Evolutionary conservation across 2,113 vertebrate genomes (phyloP).

Genomic region (Stictonetta naevosa): DNA sequence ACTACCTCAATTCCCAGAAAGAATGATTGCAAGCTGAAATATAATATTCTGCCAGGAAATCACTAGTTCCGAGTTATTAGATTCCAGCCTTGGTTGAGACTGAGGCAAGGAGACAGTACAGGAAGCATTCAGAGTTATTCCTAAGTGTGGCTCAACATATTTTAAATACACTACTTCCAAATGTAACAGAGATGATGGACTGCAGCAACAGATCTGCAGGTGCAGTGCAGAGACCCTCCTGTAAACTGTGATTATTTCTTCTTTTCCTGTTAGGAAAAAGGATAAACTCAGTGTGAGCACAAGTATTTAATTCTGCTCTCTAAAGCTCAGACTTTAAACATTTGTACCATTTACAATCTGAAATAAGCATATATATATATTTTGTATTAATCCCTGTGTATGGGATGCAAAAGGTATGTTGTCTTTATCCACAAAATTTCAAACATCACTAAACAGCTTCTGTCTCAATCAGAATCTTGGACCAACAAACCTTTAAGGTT

Average conservation of each 20-base stretch:
- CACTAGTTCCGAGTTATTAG: conserved; percentile 51
- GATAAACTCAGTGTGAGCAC: neutral
- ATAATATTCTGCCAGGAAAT: conserved; percentile 66
- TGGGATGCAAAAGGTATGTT: neutral
- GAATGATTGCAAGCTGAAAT: conserved; percentile 53
- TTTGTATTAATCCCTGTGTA: neutral
- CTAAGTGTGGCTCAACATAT: neutral
- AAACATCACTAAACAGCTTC: neutral
- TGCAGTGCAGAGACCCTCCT: neutral
- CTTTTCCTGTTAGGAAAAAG: neutral
- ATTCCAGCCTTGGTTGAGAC: conserved; percentile 42
- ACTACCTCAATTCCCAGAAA: conserved; percentile 57
- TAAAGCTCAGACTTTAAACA: neutral
- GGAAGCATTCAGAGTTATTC: conserved; percentile 31
- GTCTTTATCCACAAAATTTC: neutral
- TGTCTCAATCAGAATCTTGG: neutral
- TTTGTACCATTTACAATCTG: neutral
- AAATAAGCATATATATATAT: neutral
- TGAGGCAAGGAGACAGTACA: conserved; percentile 34
- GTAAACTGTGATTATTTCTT: neutral
- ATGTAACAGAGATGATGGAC: conserved; percentile 13
- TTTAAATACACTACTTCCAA: conserved; percentile 18
- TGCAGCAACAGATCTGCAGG: conserved; percentile 30
- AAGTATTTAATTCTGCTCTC: neutral
- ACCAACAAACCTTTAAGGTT: neutral